Base-by-base conservation (phyloP, 2,113 vertebrate genomes). In the Papio anubis region DNA sequence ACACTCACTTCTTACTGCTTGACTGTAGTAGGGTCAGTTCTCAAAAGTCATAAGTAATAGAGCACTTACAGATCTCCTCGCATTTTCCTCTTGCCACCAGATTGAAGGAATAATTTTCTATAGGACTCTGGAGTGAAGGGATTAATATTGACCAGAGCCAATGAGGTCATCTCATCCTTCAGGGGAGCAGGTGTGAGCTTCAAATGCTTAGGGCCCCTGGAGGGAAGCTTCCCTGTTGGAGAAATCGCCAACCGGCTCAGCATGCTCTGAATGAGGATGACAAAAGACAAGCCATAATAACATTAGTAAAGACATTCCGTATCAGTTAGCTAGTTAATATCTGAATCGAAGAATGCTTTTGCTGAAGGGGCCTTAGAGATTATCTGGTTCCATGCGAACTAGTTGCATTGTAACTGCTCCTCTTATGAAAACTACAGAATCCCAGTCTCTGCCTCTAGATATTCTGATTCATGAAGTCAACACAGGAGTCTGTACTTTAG, bases 51-150 rank as follows among this genome's bases (percentile, higher is more conserved):
- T 2, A 86, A 78, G 38, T 20, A 40, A 18, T 6, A 32, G 52
- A 1, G 64, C 64, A 98, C 98, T 98, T 97, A 99, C 98, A 85
- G 45, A 94, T 99, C 98, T 98, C 98, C 98, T 98, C 96, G 96
- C 35, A 89, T 97, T 97, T 98, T 99, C 97, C 98, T 98, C 97
- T 99, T 99, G 97, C 98, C 98, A 0, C 81, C 97, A 27, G 97
- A 94, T 43, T 97, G 97, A 61, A 98, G 97, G 40, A 98, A 82
- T 93, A 97, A 97, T 90, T 99, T 98, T 59, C 98, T 97, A 12
- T 99, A 99, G 0, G 99, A 99, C 73, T 99, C 99, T 0, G 99
- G 99, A 13, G 99, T 99, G 93, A 99, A 99, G 40, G 99, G 99
- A 88, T 99, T 99, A 52, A 99, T 98, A 70, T 99, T 99, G 98